Base-by-base conservation (phyloP, 2,797 vertebrate species). In the Myripristis murdjan region DNA sequence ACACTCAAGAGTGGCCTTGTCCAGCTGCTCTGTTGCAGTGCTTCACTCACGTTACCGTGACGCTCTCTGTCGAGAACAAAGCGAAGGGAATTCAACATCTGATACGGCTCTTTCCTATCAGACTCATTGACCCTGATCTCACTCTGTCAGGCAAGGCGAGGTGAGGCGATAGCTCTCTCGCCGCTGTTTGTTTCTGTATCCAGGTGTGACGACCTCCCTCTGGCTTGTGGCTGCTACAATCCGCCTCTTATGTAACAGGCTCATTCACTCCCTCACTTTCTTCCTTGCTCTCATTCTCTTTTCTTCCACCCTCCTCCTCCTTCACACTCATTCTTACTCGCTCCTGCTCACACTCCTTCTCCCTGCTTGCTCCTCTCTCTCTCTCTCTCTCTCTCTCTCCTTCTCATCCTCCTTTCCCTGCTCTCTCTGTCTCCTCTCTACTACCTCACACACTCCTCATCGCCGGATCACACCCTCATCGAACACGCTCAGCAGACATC, bases 81-180 rank as follows among this genome's bases (percentile, higher is more conserved):
- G 75, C 58, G 78, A 66, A 69, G 60, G 79, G 77, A 87, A 84
- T 91, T 90, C 84, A 89, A 84, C 62, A 55, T 83, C 85, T 80
- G 81, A 86, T 53, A n/a, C 12, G 8, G 33, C 23, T 39, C 0
- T 70, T 44, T 47, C 43, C 37, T n/a, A 76, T 87, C 83, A 82
- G 84, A 81, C 87, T 89, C 83, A 77, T 86, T 91, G 84, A 91
- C 83, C 81, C 83, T 82, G 66, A 70, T 82, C 55, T 76, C 62
- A 75, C 49, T 80, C 52, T 70, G 56, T 52, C 53, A n/a, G n/a
- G n/a, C n/a, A n/a, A 61, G 73, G 57, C 41, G 59, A 73, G 56
- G 52, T n/a, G 48, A 66, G 43, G 52, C n/a, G 12, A 35, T 16
- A 14, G 54, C 23, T 26, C 44, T 14, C 65, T 78, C 59, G 2